Evolutionary conservation across 2,113 vertebrate species (phyloP), one percentile per base, ranked within the genome.

Genomic region (Gymnobelideus leadbeateri): DNA sequence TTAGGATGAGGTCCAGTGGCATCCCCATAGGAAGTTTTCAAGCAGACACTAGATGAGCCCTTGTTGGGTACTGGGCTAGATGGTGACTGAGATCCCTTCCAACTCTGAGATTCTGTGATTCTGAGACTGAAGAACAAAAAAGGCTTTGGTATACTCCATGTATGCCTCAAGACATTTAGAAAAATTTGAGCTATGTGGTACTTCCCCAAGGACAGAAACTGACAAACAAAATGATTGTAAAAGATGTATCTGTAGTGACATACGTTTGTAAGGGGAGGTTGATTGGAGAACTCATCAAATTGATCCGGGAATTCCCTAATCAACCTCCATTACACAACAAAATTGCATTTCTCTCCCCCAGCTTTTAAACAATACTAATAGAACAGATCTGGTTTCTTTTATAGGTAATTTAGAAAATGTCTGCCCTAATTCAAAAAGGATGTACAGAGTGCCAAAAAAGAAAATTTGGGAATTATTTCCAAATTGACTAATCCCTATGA

Each of bases 381-480:
- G 61, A 92, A 96, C 54, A n/a, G 12, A 93, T 94, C 49, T 91
- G 92, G 46, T 84, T 96, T 96, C 68, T 92, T 92, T 31, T 55
- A 55, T 91, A 94, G 68, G 93, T 94, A 92, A 92, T 90, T 91
- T 89, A 47, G 51, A 43, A 53, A 93, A 55, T 89, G 61, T 57
- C 51, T 95, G 77, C 89, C 19, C 77, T 91, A 92, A 96, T 93
- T 95, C 26, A 51, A 54, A 93, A 68, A 91, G 57, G 91, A 91
- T 94, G 37, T 84, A 84, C 68, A 21, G 37, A 84, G 68, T 84
- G 68, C 68, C 68, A 84, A 84, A 84, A 84, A n/a, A 43, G n/a
- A n/a, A 84, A 21, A 43, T 84, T 92, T 84, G 51, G 57, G 84
- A 93, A 61, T 51, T 91, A 68, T 91, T 96, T 93, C 96, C 89